Conservation (phyloP, 2,888 invertebrate species). For the Rhingia rostrata region DNA sequence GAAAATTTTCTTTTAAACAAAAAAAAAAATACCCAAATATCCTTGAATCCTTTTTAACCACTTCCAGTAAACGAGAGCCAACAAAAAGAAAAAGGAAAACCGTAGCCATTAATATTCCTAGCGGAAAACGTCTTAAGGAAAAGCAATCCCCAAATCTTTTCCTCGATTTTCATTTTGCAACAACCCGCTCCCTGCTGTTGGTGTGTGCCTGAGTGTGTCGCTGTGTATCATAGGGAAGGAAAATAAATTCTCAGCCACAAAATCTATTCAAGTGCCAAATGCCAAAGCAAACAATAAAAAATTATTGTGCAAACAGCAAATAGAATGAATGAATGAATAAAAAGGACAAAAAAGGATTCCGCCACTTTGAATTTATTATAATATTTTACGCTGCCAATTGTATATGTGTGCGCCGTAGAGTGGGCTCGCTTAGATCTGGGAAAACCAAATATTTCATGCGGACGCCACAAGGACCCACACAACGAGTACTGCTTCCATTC, state of each 20-base stretch:
- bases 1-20: slow-evolving; percentile 29
- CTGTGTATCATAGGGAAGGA: slow-evolving; percentile 5
- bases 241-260: slow-evolving; percentile 69
- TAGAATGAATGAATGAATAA: slow-evolving; percentile 60
- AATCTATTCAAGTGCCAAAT: slow-evolving; percentile 74
- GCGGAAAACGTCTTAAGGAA: slow-evolving; percentile 62
- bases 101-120: slow-evolving; percentile 63
- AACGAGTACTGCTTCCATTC: not conserved
- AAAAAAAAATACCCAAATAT: slow-evolving; percentile 27
- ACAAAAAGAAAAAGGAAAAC: slow-evolving; percentile 17
- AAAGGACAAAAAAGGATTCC: slow-evolving; percentile 60
- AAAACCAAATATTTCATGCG: slow-evolving; percentile 63
- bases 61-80: slow-evolving; percentile 19
- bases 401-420: slow-evolving; percentile 1
- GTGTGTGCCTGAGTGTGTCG: slow-evolving; percentile 18
- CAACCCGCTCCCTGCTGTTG: not conserved
- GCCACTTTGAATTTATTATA: slow-evolving; percentile 70
- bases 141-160: slow-evolving; percentile 46
- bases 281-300: slow-evolving; percentile 74
- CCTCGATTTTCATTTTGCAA: slow-evolving; percentile 32
- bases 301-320: slow-evolving; percentile 74
- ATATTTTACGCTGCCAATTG: slow-evolving; percentile 44
- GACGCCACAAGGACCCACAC: slow-evolving; percentile 10
- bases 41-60: slow-evolving; percentile 65
- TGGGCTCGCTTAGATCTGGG: slow-evolving; percentile 4